A percentile compares a stretch with the other conserved stretches of the same genome.
Conservation (phyloP, 1,140 invertebrate genomes). For the Orussus abietinus region DNA sequence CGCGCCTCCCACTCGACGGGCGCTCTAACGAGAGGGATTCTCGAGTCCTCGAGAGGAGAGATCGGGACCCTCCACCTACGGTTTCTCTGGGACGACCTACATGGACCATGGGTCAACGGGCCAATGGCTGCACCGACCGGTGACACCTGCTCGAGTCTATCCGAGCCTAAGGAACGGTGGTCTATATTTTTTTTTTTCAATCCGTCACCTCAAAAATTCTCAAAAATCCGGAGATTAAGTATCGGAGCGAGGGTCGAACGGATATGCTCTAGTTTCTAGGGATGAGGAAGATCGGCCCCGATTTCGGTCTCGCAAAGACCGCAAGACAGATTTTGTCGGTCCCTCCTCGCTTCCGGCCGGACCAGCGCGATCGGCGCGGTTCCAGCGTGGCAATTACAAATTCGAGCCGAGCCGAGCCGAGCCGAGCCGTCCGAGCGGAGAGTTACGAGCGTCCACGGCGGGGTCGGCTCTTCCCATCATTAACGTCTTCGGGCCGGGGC, state of each 20-base stretch:
- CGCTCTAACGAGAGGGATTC: no score
- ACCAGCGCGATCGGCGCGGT: no score
- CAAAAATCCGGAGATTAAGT: no score
- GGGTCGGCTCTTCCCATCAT: conserved; percentile 20
- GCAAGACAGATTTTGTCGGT: no score
- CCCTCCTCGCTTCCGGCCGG: no score
- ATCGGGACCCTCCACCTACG: conserved; percentile 24
- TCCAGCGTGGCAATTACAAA: conserved; percentile 10
- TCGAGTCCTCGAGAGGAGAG: background rate
- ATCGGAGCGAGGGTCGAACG: no score
- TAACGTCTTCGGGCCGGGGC: conserved; percentile 12
- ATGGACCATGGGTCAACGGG: conserved; percentile 41
- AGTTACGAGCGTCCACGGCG: conserved; percentile 20
- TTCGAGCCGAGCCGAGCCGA: conserved; percentile 8
- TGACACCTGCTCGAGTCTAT: conserved; percentile 7
- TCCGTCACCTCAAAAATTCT: no score
- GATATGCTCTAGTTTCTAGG: no score
- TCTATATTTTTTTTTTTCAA: no score
- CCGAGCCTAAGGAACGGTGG: conserved; percentile 11
- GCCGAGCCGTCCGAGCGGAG: conserved; percentile 6
- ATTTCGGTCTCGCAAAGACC: no score
- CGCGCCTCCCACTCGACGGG: no score
- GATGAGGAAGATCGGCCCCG: no score
- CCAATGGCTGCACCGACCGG: conserved; percentile 19
- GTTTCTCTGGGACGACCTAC: conserved; percentile 42